Conservation (phyloP, 2,113 vertebrate species). For the Zapus hudsonius region DNA sequence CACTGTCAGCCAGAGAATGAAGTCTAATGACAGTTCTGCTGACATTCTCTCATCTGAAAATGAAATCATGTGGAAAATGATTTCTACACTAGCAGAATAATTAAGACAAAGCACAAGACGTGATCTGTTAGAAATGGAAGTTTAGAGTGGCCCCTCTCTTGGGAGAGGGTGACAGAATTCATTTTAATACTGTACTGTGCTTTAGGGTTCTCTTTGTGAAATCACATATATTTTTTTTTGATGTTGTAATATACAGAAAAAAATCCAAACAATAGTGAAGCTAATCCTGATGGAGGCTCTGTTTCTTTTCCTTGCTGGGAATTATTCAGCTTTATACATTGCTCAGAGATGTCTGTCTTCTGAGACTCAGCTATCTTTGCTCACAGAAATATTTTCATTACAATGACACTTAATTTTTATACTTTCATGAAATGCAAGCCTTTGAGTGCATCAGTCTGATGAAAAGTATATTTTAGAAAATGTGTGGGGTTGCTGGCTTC, state of each 20-base stretch:
- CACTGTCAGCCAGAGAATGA: slow-evolving; percentile 20
- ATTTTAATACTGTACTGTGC: background rate
- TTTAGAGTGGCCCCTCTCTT: background rate
- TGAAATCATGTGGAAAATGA: slow-evolving; percentile 72
- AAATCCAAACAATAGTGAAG: background rate
- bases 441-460: background rate
- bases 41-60: slow-evolving; percentile 56
- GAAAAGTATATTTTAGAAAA: background rate
- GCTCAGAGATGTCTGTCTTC: background rate
- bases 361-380: background rate
- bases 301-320: background rate
- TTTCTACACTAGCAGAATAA: slow-evolving; percentile 64
- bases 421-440: background rate
- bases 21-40: slow-evolving; percentile 58
- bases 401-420: background rate
- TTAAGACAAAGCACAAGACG: slow-evolving; percentile 49
- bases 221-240: background rate
- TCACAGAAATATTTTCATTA: slow-evolving; percentile 25
- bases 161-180: background rate
- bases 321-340: background rate
- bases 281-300: background rate
- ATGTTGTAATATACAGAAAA: background rate
- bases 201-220: background rate
- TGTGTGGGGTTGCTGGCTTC: background rate
- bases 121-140: slow-evolving; percentile 44